These are phyloP conservation scores for Dioctria linearis DNA, from an alignment of 2,888 invertebrate genomes.

Conservation along the genomic window DNA sequence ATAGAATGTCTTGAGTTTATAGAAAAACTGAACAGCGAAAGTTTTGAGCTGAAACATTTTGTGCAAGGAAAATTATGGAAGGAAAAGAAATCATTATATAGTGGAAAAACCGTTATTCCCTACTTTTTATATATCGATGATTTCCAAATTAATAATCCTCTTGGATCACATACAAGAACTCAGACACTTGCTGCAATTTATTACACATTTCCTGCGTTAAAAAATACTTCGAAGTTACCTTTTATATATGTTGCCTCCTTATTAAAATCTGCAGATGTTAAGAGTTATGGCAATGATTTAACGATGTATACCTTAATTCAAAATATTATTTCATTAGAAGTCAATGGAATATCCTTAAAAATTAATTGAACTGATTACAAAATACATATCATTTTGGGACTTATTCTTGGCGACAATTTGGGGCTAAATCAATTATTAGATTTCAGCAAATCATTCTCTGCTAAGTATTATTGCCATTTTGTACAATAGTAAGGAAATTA, in stretches of 20 bases:
- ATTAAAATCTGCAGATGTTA: slow-evolving; percentile 5
- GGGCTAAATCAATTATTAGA: too few relatives aligned
- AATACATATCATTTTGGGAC: too few relatives aligned
- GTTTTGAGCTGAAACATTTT: too few relatives aligned
- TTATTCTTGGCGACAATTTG: too few relatives aligned
- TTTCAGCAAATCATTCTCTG: too few relatives aligned
- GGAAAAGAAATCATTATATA: slow-evolving; percentile 29
- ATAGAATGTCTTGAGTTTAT: too few relatives aligned
- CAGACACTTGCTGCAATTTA: not conserved
- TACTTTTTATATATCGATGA: not conserved
- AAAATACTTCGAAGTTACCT: not conserved
- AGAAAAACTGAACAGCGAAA: too few relatives aligned
- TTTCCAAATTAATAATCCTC: not conserved
- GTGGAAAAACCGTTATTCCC: slow-evolving; percentile 22
- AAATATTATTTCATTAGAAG: not conserved
- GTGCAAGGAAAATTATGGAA: too few relatives aligned
- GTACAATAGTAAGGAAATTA: too few relatives aligned
- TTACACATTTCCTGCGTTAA: not conserved
- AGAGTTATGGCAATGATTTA: not conserved
- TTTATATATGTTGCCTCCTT: not conserved
- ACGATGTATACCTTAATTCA: not conserved
- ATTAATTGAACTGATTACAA: too few relatives aligned
- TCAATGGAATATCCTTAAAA: not conserved
- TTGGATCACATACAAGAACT: not conserved
- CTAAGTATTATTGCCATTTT: too few relatives aligned